These are phyloP conservation scores for Vultur gryphus DNA, from an alignment of 2,797 vertebrate genomes.

Conservation along the genomic window DNA sequence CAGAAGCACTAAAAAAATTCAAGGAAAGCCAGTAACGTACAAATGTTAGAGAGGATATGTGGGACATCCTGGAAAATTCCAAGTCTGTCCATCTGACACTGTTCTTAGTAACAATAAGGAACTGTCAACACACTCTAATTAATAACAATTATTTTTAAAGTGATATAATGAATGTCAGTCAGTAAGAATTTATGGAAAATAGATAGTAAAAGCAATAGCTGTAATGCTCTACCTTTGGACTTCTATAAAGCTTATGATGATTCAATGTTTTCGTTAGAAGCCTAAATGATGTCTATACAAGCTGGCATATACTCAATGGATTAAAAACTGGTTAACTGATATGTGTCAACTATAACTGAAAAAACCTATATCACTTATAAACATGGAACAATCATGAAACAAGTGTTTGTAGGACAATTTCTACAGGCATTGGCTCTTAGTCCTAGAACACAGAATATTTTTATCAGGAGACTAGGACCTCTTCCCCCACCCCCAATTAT, in stretches of 20 bases:
- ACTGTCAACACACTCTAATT: neutral
- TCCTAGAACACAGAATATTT: neutral
- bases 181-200: neutral
- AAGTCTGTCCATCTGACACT: neutral
- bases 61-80: neutral
- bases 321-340: neutral
- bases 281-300: neutral
- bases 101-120: neutral
- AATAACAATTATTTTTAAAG: neutral
- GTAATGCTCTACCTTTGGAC: neutral
- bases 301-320: neutral
- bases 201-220: neutral
- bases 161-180: neutral
- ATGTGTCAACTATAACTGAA: neutral
- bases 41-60: neutral
- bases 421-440: neutral
- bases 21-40: neutral
- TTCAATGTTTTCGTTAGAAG: neutral
- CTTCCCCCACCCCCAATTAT: neutral
- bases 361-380: neutral
- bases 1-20: neutral
- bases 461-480: neutral
- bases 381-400: neutral
- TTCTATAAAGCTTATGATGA: neutral
- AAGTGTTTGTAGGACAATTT: neutral